These are phyloP conservation scores for Ceratitis capitata DNA, from an alignment of 1,140 invertebrate species.

Conservation along the genomic window DNA sequence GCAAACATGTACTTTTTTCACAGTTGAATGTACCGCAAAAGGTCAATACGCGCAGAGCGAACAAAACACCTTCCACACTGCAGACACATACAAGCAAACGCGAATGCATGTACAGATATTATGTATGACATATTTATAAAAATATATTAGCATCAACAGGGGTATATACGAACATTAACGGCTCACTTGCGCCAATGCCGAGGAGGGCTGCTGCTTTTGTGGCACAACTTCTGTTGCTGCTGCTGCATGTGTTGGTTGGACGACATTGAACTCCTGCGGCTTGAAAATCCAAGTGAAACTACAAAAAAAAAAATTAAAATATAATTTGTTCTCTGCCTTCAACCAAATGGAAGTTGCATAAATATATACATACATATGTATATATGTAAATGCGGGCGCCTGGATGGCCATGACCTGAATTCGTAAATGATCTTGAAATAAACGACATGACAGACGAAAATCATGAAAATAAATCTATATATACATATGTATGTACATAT, in stretches of 20 bases:
- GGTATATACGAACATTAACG: neutral
- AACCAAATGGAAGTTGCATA: no score
- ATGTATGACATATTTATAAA: no score
- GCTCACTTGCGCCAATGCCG: neutral
- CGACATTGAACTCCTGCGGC: neutral
- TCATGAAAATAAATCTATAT: neutral
- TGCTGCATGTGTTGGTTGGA: neutral
- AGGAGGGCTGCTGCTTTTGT: neutral
- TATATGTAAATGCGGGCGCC: neutral
- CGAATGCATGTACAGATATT: no score
- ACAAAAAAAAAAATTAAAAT: neutral
- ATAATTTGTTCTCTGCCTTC: no score
- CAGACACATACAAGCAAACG: neutral
- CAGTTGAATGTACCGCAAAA: neutral
- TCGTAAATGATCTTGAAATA: neutral
- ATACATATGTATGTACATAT: neutral
- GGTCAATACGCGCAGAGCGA: neutral
- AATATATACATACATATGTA: no score
- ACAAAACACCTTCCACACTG: neutral
- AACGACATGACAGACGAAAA: neutral
- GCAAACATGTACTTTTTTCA: neutral
- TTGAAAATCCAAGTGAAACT: neutral
- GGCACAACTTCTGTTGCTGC: neutral
- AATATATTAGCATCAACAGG: no score
- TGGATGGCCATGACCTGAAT: neutral